phyloP scores from a whole-genome alignment of 2,113 vertebrate genomes.

The Phocoena sinus region DNA sequence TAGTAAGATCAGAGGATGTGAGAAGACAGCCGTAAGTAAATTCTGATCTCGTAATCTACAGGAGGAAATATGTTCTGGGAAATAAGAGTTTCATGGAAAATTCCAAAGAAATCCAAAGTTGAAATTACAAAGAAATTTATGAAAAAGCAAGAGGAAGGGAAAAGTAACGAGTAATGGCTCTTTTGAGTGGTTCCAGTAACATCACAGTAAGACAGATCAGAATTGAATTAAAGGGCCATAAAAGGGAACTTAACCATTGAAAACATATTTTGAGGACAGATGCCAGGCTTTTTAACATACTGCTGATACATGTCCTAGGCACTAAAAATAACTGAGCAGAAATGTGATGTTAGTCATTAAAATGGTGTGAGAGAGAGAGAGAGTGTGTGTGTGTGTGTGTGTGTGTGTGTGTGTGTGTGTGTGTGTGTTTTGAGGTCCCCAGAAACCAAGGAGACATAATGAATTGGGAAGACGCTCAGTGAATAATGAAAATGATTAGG shows the following conservation, averaged over 20 bases:
- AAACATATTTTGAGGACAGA: neutral
- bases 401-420: neutral
- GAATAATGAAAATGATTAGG: slow-evolving; percentile 1
- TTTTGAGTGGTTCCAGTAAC: neutral
- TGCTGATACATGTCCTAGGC: neutral
- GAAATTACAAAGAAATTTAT: neutral
- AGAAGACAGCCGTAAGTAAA: neutral
- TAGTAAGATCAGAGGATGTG: neutral
- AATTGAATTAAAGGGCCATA: neutral
- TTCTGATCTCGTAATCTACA: neutral
- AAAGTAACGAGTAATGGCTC: neutral
- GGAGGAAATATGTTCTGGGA: neutral
- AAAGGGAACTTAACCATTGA: neutral
- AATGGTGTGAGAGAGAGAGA: neutral
- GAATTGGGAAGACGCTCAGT: neutral
- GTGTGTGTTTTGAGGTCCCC: neutral
- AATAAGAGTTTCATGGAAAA: neutral
- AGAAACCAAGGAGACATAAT: neutral
- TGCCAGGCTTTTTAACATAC: neutral
- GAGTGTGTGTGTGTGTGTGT: too few species aligned
- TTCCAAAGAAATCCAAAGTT: neutral
- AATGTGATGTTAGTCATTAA: neutral
- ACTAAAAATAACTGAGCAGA: neutral
- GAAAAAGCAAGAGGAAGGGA: neutral
- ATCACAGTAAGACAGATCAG: neutral